Evolutionary conservation across 2,888 invertebrate species (phyloP), one percentile per base, ranked within the genome.

Genomic region (Temnothorax ravouxi): DNA sequence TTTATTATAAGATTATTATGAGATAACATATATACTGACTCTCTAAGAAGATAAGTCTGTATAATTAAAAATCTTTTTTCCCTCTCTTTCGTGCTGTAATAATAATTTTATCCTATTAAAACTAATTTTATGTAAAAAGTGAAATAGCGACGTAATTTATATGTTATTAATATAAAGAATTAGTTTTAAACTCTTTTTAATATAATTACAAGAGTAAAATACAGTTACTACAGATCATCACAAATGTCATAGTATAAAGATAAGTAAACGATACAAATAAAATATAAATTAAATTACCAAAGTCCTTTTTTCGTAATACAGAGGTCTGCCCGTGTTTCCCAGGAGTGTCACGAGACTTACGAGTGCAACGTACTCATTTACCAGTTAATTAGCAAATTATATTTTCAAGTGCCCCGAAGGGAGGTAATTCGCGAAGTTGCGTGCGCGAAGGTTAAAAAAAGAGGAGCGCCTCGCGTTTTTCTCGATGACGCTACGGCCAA

Each of bases 321-420:
- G 8, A 21, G 25, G 6, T 41, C 62, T 64, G 3, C 1, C 8
- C 21, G 21, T n/a, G n/a, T 41, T 15, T 66, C 3, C 21, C 41
- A 6, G 15, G 64, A 66, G 15, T 44, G 69, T 29, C 34, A 9
- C 71, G 13, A 47, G 25, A 47, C 18, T 38, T 21, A 18, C 62
- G 15, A 34, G 62, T 50, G 44, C 71, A 59, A 59, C 21, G 56
- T 47, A 59, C 56, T 56, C 56, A 18, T 56, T 56, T 56, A 38
- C 1, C 18, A 34, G 69, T 56, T n/a, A 79, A 69, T 79, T 79
- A 79, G 21, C 56, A 44, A 79, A 71, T 44, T 69, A 69, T 47
- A 13, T 21, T 79, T 71, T 79, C 38, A 47, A 69, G 47, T 47
- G 29, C 4, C 29, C 44, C 44, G 15, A n/a, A 44, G 61, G n/a